Evolutionary conservation across 2,888 invertebrate genomes (phyloP).

Genomic region (Caprella mutica): DNA sequence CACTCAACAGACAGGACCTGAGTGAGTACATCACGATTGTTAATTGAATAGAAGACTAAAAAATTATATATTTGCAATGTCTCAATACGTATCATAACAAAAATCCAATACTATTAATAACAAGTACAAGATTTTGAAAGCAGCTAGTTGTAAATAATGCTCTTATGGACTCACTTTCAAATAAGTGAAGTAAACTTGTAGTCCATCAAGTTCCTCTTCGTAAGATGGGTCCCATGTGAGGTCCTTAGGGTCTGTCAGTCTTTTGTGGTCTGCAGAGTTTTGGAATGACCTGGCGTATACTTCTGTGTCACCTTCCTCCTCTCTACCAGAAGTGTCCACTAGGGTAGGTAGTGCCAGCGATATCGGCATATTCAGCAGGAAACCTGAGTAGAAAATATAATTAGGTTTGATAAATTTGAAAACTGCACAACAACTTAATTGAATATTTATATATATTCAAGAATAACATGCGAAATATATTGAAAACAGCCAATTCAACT

Average conservation of each 20-base stretch:
- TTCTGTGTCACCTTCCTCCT: too few species aligned
- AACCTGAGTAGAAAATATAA: too few species aligned
- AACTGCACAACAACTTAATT: not conserved
- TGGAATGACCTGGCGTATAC: constrained; percentile 13
- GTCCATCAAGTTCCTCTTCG: constrained; percentile 14
- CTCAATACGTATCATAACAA: too few species aligned
- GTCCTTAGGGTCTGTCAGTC: constrained; percentile 10
- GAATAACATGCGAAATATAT: not conserved
- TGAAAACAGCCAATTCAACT: too few species aligned
- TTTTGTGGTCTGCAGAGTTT: not conserved
- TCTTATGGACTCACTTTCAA: constrained; percentile 26
- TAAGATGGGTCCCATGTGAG: constrained; percentile 25
- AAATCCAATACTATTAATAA: too few species aligned
- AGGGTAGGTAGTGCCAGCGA: constrained; percentile 30
- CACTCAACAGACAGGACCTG: constrained; percentile 36
- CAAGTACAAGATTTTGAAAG: too few species aligned
- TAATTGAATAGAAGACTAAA: too few species aligned
- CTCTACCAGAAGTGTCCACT: constrained; percentile 12
- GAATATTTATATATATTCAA: not conserved
- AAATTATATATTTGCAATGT: too few species aligned
- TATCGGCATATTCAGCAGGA: constrained; percentile 31
- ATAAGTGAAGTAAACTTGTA: constrained; percentile 23
- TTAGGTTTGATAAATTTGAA: not conserved
- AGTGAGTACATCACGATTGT: too few species aligned
- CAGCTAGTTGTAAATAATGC: too few species aligned